Percentiles rank a stretch among this genome's conserved stretches.
These are phyloP conservation scores for Muricea muricata DNA, from an alignment of 92 coral and sea anemone genomes.

Conservation along the genomic window DNA sequence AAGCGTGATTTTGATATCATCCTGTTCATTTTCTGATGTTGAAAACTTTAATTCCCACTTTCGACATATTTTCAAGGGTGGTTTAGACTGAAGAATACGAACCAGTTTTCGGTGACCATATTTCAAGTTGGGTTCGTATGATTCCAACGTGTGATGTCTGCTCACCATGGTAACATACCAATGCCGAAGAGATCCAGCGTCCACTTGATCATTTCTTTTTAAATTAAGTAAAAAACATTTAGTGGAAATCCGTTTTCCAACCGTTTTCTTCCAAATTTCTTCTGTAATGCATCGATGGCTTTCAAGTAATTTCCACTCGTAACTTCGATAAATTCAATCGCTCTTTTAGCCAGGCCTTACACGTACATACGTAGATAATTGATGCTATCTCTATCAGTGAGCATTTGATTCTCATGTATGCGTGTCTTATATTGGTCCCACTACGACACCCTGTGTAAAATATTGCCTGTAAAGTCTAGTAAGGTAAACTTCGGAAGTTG, in stretches of 20 bases:
- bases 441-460: slow-evolving; percentile 28
- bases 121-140: slow-evolving; percentile 1
- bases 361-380: slow-evolving; percentile 23
- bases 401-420: slow-evolving; percentile 13
- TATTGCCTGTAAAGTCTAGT: slow-evolving; percentile 18
- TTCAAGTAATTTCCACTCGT: neutral
- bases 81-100: slow-evolving; percentile 28
- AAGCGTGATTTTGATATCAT: neutral
- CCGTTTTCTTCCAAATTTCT: slow-evolving; percentile 21
- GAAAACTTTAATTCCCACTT: slow-evolving; percentile 38
- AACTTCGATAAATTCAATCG: neutral
- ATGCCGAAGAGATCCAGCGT: slow-evolving; percentile 22
- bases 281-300: slow-evolving; percentile 11
- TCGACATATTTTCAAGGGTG: neutral
- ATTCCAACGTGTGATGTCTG: neutral
- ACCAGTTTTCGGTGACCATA: neutral
- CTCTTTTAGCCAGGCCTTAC: neutral
- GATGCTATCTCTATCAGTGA: slow-evolving; percentile 2
- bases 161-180: slow-evolving; percentile 33
- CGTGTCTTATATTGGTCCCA: slow-evolving; percentile 19
- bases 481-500: no score
- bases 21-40: neutral
- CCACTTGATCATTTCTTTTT: slow-evolving; percentile 16
- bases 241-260: slow-evolving; percentile 5
- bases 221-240: neutral